Percentiles rank a stretch among this genome's conserved stretches.
phyloP scores from a whole-genome alignment of 2,113 vertebrate species.

The Nothobranchius kuhntae region DNA sequence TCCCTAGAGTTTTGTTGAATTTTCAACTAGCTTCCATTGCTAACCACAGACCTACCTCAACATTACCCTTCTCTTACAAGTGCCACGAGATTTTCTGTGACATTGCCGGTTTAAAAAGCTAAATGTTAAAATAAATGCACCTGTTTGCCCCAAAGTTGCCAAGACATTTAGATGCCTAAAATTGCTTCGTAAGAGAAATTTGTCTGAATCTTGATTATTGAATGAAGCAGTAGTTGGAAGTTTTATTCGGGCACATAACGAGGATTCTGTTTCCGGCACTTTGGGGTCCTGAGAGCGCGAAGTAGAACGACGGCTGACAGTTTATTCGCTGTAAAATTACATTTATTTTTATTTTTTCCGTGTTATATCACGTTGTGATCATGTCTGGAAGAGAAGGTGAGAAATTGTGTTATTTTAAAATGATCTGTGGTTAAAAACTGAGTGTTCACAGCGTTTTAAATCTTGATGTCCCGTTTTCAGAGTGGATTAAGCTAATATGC shows the following conservation, averaged over 20 bases:
- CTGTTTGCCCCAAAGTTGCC: slow-evolving; percentile 7
- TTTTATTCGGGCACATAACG: slow-evolving; percentile 44
- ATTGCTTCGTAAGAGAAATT: neutral
- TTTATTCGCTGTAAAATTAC: neutral
- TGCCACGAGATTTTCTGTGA: neutral
- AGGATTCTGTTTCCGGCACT: slow-evolving; percentile 57
- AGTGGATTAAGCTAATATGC: slow-evolving; percentile 1
- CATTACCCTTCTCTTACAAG: neutral
- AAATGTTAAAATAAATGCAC: neutral
- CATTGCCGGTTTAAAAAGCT: neutral
- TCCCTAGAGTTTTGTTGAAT: neutral
- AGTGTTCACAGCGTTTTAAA: neutral
- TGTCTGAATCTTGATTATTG: slow-evolving; percentile 15
- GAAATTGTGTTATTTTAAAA: neutral
- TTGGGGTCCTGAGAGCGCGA: slow-evolving; percentile 64
- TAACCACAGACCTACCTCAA: slow-evolving; percentile 6
- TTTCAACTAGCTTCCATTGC: slow-evolving; percentile 27
- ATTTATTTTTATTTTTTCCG: neutral
- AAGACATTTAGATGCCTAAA: neutral
- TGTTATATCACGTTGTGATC: neutral
- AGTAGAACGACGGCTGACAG: slow-evolving; percentile 6
- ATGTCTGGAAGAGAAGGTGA: slow-evolving; percentile 85
- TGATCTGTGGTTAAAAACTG: neutral
- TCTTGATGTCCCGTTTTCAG: neutral
- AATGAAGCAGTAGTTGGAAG: neutral